Percentiles rank a stretch among this genome's conserved stretches.
phyloP scores from a whole-genome alignment of 2,113 vertebrate genomes.

The Fulmarus glacialis region DNA sequence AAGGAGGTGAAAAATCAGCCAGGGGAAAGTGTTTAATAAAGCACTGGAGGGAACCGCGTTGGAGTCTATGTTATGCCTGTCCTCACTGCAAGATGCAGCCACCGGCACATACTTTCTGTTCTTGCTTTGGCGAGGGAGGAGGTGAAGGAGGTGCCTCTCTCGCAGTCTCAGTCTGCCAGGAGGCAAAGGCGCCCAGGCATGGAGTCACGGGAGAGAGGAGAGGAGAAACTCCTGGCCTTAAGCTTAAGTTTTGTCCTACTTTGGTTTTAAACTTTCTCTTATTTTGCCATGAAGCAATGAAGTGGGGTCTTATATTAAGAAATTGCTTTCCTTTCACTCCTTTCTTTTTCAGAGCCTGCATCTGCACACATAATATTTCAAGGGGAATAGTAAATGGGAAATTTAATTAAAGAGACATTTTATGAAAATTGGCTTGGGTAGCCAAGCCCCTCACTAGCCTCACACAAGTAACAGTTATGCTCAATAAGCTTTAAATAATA shows the following conservation, averaged over 20 bases:
- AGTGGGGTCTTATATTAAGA: neutral
- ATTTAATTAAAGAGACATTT: neutral
- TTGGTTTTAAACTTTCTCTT: neutral
- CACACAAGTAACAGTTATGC: neutral
- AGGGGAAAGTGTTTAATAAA: neutral
- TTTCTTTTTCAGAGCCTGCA: neutral
- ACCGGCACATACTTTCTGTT: neutral
- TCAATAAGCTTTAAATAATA: neutral
- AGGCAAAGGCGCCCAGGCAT: neutral
- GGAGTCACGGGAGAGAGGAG: neutral
- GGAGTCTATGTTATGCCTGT: neutral
- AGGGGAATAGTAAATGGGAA: neutral
- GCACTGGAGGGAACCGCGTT: neutral
- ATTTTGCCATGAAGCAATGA: neutral
- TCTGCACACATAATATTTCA: neutral
- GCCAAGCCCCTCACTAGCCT: neutral
- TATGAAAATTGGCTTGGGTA: neutral
- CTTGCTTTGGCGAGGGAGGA: neutral
- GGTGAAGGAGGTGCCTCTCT: neutral
- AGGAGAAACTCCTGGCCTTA: neutral
- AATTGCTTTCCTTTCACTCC: neutral
- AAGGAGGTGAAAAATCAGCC: neutral
- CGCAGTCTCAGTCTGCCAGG: accelerated
- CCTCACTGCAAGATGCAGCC: neutral
- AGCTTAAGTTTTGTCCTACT: neutral